Evolutionary conservation across 2,888 invertebrate genomes (phyloP).

Genomic region (Heliconius sara): DNA sequence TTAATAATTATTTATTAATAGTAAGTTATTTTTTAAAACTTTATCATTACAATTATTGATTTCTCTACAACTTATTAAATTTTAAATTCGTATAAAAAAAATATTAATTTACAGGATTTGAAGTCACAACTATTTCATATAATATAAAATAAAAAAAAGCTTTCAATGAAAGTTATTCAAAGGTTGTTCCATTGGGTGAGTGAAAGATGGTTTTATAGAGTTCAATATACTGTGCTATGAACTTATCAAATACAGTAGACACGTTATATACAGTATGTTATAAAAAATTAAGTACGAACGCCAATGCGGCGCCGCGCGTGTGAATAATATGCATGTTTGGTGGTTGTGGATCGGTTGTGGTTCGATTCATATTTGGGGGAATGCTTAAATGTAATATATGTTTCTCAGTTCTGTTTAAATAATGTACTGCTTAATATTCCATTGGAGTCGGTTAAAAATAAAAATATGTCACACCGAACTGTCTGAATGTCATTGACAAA

Average conservation of each 20-base stretch:
- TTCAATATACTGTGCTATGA: conserved; percentile 74
- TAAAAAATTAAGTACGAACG: background rate
- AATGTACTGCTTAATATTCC: background rate
- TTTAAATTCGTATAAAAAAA: too few species aligned
- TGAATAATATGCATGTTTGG: background rate
- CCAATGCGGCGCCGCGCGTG: background rate
- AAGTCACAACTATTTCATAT: background rate
- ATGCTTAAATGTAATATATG: background rate
- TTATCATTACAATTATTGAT: too few species aligned
- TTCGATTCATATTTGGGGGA: background rate
- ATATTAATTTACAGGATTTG: too few species aligned
- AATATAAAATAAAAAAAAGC: background rate
- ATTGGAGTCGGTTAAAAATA: background rate
- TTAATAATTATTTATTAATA: too few species aligned
- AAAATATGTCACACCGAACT: too few species aligned
- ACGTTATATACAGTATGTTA: conserved; percentile 56
- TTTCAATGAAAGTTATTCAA: background rate
- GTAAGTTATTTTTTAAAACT: too few species aligned
- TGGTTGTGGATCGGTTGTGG: background rate
- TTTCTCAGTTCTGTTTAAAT: background rate
- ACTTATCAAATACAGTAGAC: conserved; percentile 73
- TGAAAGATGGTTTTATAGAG: conserved; percentile 63
- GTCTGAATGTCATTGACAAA: too few species aligned
- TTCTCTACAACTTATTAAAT: too few species aligned
- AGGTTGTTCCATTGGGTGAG: conserved; percentile 43